Percentiles rank a stretch among this genome's conserved stretches.
Evolutionary conservation across 2,113 vertebrate genomes (phyloP).

Genomic region (Petrocephalus microphthalmus): DNA sequence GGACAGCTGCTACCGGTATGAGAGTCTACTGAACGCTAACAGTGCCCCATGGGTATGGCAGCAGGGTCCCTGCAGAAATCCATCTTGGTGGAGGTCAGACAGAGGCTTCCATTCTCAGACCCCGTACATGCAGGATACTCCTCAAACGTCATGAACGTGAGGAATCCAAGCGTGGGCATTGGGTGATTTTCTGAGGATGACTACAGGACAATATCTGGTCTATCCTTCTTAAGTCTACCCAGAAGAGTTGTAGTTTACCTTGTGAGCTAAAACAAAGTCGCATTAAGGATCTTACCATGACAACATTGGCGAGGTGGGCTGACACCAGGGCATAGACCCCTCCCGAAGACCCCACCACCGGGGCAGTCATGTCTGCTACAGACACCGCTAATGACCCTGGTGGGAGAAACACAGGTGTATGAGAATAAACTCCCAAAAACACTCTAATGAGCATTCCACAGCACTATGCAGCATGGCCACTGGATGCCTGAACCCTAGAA

Average conservation of each 20-base stretch:
- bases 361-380: conserved; percentile 90
- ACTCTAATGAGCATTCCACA: background rate
- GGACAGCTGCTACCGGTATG: background rate
- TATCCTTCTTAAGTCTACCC: background rate
- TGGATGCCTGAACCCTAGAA: background rate
- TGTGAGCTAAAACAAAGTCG: background rate
- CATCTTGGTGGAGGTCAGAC: background rate
- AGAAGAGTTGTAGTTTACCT: background rate
- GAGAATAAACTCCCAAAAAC: background rate
- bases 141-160: conserved; percentile 35
- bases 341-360: conserved; percentile 89
- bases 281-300: conserved; percentile 71
- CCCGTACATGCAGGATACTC: background rate
- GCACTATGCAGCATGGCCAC: background rate
- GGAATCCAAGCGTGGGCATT: conserved; percentile 45
- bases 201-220: background rate
- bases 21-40: background rate
- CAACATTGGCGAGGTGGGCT: conserved; percentile 92
- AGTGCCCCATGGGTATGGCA: background rate
- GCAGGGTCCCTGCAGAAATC: background rate
- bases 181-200: conserved; percentile 13
- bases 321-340: conserved; percentile 93
- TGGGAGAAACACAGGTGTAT: conserved; percentile 14
- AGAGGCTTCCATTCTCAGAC: background rate
- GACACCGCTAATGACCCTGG: conserved; percentile 89